These are phyloP conservation scores for Coecobrya sp. DNA, from an alignment of 2,888 invertebrate species.

Conservation along the genomic window DNA sequence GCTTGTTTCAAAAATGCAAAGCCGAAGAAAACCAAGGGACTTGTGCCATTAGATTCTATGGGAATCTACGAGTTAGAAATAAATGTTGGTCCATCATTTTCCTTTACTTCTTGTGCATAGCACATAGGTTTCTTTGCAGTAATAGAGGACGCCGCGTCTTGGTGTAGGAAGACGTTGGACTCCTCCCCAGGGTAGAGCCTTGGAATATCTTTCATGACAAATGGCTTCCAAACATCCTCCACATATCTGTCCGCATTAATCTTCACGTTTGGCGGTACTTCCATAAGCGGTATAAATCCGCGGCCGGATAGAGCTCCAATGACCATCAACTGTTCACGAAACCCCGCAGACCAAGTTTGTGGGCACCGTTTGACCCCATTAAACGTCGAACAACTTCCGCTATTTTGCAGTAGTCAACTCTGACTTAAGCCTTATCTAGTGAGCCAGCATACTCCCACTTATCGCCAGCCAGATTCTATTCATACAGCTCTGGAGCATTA, in stretches of 20 bases:
- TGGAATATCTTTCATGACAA: conserved; percentile 59
- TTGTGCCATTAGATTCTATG: no score
- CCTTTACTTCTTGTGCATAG: conserved; percentile 48
- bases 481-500: conserved; percentile 38
- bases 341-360: not conserved
- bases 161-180: conserved; percentile 65
- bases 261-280: conserved; percentile 76
- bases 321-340: conserved; percentile 8
- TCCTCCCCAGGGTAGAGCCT: conserved; percentile 57
- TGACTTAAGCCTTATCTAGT: conserved; percentile 31
- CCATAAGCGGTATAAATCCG: conserved; percentile 54
- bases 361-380: not conserved
- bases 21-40: no score
- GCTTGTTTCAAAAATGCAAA: not conserved
- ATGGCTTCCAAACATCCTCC: conserved; percentile 58
- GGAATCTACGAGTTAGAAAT: no score
- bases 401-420: conserved; percentile 37
- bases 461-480: not conserved
- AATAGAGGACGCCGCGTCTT: conserved; percentile 66
- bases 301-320: conserved; percentile 25
- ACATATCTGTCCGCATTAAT: conserved; percentile 68
- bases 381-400: not conserved
- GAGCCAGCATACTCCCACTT: conserved; percentile 57
- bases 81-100: conserved; percentile 25
- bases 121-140: conserved; percentile 53